Evolutionary conservation across 1,140 invertebrate genomes (phyloP), one percentile per base, ranked within the genome.

Genomic region (Eueides isabella): DNA sequence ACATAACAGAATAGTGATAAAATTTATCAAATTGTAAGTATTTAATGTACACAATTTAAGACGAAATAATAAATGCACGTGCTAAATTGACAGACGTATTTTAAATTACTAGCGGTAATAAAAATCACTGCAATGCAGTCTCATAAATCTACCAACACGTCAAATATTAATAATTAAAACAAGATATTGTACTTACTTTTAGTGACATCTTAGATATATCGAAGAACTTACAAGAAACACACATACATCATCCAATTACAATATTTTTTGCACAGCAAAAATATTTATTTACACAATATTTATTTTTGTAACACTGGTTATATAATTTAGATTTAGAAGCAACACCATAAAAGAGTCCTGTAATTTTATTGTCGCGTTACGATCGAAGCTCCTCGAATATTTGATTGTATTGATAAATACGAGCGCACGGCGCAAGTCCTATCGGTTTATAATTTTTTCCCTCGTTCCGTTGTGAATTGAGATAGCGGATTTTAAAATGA

Each of bases 181-280:
- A n/a, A n/a, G n/a, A 33, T 62, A 65, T 38, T 35, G 5, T 55
- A 80, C 83, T 81, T 74, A 87, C 84, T 84, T 87, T 89, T 75
- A 89, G 76, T 7, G 87, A 87, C 87, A 89, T 89, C 75, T 71
- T 81, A 75, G 67, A 72, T 75, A 65, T 80, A 77, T 84, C 74
- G 75, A 81, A 72, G 65, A 75, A 61, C 61, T 79, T 72, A 84
- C 72, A 79, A 35, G 72, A 74, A 75, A 71, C 62, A 76, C 77
- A 82, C 72, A 84, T 78, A 79, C 84, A 87, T 83, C 64, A 75
- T 83, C 78, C 44, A 67, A 76, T 55, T 41, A 72, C 67, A 67
- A 81, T 76, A 77, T 67, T 76, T 79, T 80, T 73, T 69, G 70
- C 78, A 84, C 78, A 63, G 63, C 72, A 80, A 79, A 76, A 70